phyloP scores from a whole-genome alignment of 2,888 invertebrate genomes.

The Ochropleura leucogaster region DNA sequence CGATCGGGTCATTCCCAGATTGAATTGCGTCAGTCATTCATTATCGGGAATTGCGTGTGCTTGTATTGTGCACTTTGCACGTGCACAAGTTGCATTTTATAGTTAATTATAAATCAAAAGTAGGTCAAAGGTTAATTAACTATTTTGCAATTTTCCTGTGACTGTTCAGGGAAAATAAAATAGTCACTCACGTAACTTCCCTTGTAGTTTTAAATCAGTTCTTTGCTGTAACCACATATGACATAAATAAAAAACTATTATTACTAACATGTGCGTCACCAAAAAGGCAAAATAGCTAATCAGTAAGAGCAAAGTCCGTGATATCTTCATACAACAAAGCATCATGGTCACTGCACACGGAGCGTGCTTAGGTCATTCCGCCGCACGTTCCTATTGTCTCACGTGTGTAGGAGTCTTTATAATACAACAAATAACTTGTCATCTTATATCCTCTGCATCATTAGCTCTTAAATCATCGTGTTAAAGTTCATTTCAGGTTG shows the following conservation, averaged over 20 bases:
- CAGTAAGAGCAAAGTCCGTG: conserved; percentile 52
- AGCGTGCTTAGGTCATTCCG: conserved; percentile 70
- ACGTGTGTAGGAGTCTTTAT: conserved; percentile 80
- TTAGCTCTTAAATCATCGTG: conserved; percentile 51
- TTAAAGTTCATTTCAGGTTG: conserved; percentile 62
- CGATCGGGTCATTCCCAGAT: conserved; percentile 12
- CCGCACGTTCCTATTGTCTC: conserved; percentile 77
- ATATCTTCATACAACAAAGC: conserved; percentile 37
- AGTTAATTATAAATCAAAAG: conserved; percentile 4
- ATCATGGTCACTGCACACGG: conserved; percentile 59
- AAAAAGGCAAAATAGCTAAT: conserved; percentile 39
- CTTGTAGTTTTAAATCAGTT: not conserved
- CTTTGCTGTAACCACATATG: not conserved
- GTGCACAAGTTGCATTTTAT: conserved; percentile 14
- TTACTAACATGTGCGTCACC: conserved; percentile 22
- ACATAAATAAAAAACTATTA: conserved; percentile 15
- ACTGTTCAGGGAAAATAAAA: not conserved
- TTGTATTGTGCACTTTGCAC: conserved; percentile 19
- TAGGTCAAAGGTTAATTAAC: not conserved
- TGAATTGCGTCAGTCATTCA: conserved; percentile 33
- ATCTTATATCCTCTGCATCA: conserved; percentile 57
- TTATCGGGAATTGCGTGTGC: conserved; percentile 26
- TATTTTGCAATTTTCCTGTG: conserved; percentile 7
- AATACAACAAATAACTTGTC: conserved; percentile 67
- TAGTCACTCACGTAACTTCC: not conserved